Percentiles rank a stretch among this genome's conserved stretches.
Evolutionary conservation across 2,888 invertebrate species (phyloP).

Genomic region (Ennomos erosarius): DNA sequence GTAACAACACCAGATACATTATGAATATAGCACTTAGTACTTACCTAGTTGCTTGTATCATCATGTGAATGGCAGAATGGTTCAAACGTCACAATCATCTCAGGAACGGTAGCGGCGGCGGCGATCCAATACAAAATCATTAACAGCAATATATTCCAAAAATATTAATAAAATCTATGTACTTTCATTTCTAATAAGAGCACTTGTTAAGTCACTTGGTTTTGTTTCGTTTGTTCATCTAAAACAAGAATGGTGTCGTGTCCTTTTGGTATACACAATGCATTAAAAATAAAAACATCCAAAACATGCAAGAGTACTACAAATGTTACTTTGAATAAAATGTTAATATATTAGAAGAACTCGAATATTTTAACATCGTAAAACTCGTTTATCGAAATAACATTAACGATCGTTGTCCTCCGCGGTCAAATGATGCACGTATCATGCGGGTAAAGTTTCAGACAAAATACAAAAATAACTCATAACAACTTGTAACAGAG

Average conservation of each 20-base stretch:
- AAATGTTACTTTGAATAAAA: slow-evolving; percentile 35
- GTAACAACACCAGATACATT: too few species aligned
- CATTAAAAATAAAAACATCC: slow-evolving; percentile 34
- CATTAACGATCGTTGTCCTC: slow-evolving; percentile 52
- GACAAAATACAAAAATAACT: slow-evolving; percentile 17
- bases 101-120: slow-evolving; percentile 37
- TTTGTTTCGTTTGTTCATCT: slow-evolving; percentile 65
- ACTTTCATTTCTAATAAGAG: slow-evolving; percentile 59
- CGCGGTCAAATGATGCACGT: slow-evolving; percentile 41
- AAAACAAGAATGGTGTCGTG: slow-evolving; percentile 49
- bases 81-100: slow-evolving; percentile 49
- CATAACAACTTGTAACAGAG: slow-evolving; percentile 36
- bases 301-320: slow-evolving; percentile 50
- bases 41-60: slow-evolving; percentile 79
- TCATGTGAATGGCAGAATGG: slow-evolving; percentile 66
- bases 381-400: slow-evolving; percentile 43
- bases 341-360: slow-evolving; percentile 26
- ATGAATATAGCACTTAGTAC: slow-evolving; percentile 37
- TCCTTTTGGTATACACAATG: slow-evolving; percentile 62
- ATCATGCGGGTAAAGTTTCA: slow-evolving; percentile 53
- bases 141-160: slow-evolving; percentile 45
- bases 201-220: slow-evolving; percentile 63
- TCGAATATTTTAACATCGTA: slow-evolving; percentile 24
- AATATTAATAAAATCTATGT: slow-evolving; percentile 54
- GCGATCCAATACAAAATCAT: slow-evolving; percentile 49